Percentiles rank a stretch among this genome's conserved stretches.
These are phyloP conservation scores for Acanthiza pusilla DNA, from an alignment of 2,797 vertebrate genomes.

Conservation along the genomic window DNA sequence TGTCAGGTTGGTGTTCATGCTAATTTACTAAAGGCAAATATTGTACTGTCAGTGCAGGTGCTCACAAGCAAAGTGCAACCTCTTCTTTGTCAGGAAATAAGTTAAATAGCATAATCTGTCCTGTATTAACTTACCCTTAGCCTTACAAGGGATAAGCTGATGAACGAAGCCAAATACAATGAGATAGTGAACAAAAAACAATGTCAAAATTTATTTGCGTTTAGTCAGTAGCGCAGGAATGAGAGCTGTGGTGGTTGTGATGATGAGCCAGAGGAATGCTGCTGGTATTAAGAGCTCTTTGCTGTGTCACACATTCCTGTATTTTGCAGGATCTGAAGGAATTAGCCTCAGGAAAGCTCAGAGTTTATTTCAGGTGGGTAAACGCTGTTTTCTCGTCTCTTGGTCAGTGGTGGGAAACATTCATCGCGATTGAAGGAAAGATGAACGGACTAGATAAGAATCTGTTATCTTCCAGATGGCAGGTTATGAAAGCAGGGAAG, in stretches of 20 bases:
- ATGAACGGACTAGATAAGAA: not conserved
- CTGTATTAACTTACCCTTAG: not conserved
- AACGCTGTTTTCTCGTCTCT: conserved; percentile 38
- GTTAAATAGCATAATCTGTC: not conserved
- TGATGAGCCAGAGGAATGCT: conserved; percentile 46
- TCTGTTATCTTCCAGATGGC: conserved; percentile 53
- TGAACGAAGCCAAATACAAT: not conserved
- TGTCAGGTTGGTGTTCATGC: not conserved
- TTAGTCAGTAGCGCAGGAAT: conserved; percentile 46
- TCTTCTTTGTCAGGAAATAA: not conserved
- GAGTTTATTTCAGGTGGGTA: conserved; percentile 61
- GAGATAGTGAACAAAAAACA: conserved; percentile 17
- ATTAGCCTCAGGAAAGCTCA: conserved; percentile 51
- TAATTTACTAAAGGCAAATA: not conserved
- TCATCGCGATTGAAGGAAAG: not conserved
- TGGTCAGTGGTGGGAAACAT: not conserved
- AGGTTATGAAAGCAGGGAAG: conserved; percentile 48
- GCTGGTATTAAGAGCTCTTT: conserved; percentile 36
- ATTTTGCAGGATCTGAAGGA: conserved; percentile 31
- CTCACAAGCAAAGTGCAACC: not conserved
- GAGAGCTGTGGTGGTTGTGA: conserved; percentile 5
- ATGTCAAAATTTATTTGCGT: conserved; percentile 13
- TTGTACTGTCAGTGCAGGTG: not conserved
- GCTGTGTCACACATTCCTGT: conserved; percentile 60
- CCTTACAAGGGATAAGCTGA: not conserved